phyloP scores from a whole-genome alignment of 2,888 invertebrate genomes.

The Euplagia quadripunctaria region DNA sequence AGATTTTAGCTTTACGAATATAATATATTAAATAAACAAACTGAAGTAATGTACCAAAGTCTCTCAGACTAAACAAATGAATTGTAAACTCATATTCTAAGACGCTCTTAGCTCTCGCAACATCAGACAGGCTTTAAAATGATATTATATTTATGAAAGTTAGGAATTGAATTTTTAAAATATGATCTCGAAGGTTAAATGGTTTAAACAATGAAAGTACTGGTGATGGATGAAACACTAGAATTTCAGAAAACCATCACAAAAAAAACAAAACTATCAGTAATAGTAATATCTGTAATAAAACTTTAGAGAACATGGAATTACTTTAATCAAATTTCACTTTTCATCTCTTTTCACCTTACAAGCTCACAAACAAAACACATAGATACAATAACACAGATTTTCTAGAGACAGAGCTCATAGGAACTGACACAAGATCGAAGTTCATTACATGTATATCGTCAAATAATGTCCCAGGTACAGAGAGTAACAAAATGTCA shows the following conservation, averaged over 20 bases:
- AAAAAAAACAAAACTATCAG: too few relatives aligned
- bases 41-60: not conserved
- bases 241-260: not conserved
- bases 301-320: too few relatives aligned
- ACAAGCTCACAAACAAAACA: too few relatives aligned
- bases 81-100: conserved; percentile 2
- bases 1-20: not conserved
- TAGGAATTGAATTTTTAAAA: not conserved
- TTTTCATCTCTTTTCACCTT: too few relatives aligned
- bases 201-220: not conserved
- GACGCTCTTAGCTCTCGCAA: not conserved
- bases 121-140: not conserved
- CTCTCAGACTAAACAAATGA: conserved; percentile 4
- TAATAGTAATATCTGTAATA: too few relatives aligned
- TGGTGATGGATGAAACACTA: not conserved
- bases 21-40: not conserved
- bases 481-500: not conserved
- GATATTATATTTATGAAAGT: not conserved
- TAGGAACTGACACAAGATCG: not conserved
- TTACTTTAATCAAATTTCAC: too few relatives aligned
- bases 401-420: not conserved
- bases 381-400: too few relatives aligned
- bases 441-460: not conserved
- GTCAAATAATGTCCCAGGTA: not conserved
- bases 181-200: not conserved